Evolutionary conservation across 1,140 invertebrate genomes (phyloP), one percentile per base, ranked within the genome.

Genomic region (Meloidogyne floridensis): DNA sequence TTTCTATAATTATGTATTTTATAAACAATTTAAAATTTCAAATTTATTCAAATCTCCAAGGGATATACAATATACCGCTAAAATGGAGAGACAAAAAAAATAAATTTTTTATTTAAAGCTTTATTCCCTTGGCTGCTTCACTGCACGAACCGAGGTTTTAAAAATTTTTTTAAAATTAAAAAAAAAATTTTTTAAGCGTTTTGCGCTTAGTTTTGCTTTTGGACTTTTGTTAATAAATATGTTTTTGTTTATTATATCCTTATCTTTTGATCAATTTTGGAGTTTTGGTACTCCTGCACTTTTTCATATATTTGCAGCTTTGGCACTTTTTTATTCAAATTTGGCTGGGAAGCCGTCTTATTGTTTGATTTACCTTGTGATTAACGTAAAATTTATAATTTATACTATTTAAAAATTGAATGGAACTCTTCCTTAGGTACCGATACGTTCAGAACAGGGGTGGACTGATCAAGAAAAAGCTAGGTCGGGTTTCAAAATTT

Each of bases 201-300:
- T 71, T 54, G 77, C 77, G 1, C 65, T 79, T n/a, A 71, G 54
- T 8, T 53, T 79, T 32, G 54, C 56, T 1, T 69, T 71, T 43
- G 65, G 53, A 15, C 72, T 79, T 51, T 72, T 79, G 59, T n/a
- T 79, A 51, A 71, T 69, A 47, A 69, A 65, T 53, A 51, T 10
- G 20, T 79, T 69, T 72, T 53, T 79, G 59, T 53, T 79, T 42
- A 71, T 54, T 69, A 53, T 79, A 51, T 79, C 77, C 9, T 43
- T 79, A n/a, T 18, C 72, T 54, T 74, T 74, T 54, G 72, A 74
- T 53, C 77, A 54, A 43, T 79, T 71, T 47, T 79, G 77, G 77
- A 43, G 77, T 3, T 18, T 79, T 54, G 77, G 10, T 2, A 69
- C 65, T 11, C 77, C 77, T 0, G 65, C 77, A 18, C 53, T 79